Base-by-base conservation (phyloP, 2,888 invertebrate species). In the Cerastoderma edule region DNA sequence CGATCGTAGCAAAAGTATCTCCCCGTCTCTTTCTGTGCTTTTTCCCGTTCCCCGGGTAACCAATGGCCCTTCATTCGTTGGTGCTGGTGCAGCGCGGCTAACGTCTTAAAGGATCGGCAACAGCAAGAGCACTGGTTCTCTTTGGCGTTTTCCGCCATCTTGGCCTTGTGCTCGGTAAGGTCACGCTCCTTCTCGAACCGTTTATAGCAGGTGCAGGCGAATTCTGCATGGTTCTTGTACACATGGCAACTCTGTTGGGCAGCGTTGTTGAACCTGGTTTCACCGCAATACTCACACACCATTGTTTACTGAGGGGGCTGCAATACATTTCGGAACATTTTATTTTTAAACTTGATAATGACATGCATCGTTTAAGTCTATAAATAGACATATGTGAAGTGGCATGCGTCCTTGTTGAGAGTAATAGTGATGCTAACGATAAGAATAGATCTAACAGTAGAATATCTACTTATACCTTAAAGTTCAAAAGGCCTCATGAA, bases 191-290 rank as follows among this genome's bases (percentile, higher is more conserved):
- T 53, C 53, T 67, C 60, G 44, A 75, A 75, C 32, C 60, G 69
- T 24, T 60, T 48, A 30, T 24, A 39, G 32, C 75, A 75, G 13
- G 44, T 19, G 54, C 75, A 75, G 13, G 54, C 46, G 30, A 63
- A 66, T 33, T 50, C 66, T 3, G 75, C 75, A 53, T 75, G 75
- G 50, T 75, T 75, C 66, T 70, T 75, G 4, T 28, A 16, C 0
- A 33, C 35, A 44, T 75, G 75, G 28, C 75, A 75, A n/a, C 13
- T 8, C 1, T 32, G 44, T 30, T 75, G 75, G 22, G 67, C 71
- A 1, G 54, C 19, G 67, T 63, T 70, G 16, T 16, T 24, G 54
- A 73, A 73, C 30, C 73, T 24, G 22, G 44, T 64, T 33, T 73
- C 73, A 1, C 73, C 73, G 53, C 73, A 73, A 2, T 22, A 4